A percentile compares a stretch with the other conserved stretches of the same genome.
These are phyloP conservation scores for Euzophera pinguis DNA, from an alignment of 2,888 invertebrate genomes.

Conservation along the genomic window DNA sequence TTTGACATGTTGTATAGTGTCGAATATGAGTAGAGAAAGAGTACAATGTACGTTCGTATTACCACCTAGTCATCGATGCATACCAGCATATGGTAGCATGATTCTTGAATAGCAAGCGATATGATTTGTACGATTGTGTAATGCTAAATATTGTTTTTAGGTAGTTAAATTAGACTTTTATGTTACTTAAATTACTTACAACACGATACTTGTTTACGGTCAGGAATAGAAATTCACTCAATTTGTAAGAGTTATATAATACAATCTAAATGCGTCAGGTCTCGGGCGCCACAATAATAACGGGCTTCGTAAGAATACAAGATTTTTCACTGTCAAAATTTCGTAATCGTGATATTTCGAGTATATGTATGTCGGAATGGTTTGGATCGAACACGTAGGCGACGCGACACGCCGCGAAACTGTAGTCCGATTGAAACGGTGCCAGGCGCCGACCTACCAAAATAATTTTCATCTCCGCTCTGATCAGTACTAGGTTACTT, in stretches of 20 bases:
- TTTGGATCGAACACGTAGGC: slow-evolving; percentile 46
- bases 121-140: too few species aligned
- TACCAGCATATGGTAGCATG: too few species aligned
- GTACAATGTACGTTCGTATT: too few species aligned
- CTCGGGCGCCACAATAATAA: slow-evolving; percentile 21
- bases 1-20: too few species aligned
- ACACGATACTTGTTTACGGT: background rate
- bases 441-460: slow-evolving; percentile 66
- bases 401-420: slow-evolving; percentile 47
- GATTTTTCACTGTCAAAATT: slow-evolving; percentile 35
- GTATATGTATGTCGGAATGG: slow-evolving; percentile 46
- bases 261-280: slow-evolving; percentile 19
- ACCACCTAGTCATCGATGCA: too few species aligned
- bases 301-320: slow-evolving; percentile 26
- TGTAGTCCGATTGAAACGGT: slow-evolving; percentile 57
- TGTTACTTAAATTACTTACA: background rate
- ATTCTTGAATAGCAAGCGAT: too few species aligned
- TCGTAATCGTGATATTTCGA: slow-evolving; percentile 47
- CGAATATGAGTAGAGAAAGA: too few species aligned
- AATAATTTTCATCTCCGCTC: slow-evolving; percentile 64
- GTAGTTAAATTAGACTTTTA: too few species aligned
- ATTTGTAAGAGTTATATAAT: slow-evolving; percentile 12
- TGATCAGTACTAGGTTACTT: slow-evolving; percentile 39
- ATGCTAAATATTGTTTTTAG: too few species aligned
- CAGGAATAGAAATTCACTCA: background rate